Evolutionary conservation across 2,797 vertebrate species (phyloP).

Genomic region (Setipinna tenuifilis): DNA sequence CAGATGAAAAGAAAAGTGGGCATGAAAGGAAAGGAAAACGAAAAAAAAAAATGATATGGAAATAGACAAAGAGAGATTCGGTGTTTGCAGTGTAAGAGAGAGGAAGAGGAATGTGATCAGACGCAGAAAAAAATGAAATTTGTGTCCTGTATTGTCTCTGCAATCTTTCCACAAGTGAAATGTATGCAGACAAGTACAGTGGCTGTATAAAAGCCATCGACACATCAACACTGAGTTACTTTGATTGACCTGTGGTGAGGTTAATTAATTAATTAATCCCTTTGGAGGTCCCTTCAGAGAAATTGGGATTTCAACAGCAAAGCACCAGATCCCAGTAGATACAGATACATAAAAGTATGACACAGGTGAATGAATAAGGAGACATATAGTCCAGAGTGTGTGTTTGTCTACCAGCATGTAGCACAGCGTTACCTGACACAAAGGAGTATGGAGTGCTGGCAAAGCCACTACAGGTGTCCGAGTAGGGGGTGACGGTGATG

Average conservation of each 20-base stretch:
- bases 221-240: too few relatives aligned
- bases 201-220: too few relatives aligned
- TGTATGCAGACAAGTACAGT: too few relatives aligned
- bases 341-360: too few relatives aligned
- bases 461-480: conserved; percentile 61
- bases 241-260: too few relatives aligned
- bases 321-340: too few relatives aligned
- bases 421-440: conserved; percentile 53
- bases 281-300: too few relatives aligned
- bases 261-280: too few relatives aligned
- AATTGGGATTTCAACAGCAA: too few relatives aligned
- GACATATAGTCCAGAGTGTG: too few relatives aligned
- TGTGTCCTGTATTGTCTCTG: background rate
- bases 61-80: background rate
- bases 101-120: background rate
- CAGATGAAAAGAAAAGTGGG: background rate
- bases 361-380: too few relatives aligned
- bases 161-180: background rate
- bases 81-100: background rate
- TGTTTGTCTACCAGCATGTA: too few relatives aligned
- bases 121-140: background rate
- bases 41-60: background rate
- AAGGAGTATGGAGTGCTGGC: conserved; percentile 52
- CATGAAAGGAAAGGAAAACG: background rate
- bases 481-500: conserved; percentile 68